Evolutionary conservation across 2,888 invertebrate species (phyloP).

Genomic region (Artemia sinica): DNA sequence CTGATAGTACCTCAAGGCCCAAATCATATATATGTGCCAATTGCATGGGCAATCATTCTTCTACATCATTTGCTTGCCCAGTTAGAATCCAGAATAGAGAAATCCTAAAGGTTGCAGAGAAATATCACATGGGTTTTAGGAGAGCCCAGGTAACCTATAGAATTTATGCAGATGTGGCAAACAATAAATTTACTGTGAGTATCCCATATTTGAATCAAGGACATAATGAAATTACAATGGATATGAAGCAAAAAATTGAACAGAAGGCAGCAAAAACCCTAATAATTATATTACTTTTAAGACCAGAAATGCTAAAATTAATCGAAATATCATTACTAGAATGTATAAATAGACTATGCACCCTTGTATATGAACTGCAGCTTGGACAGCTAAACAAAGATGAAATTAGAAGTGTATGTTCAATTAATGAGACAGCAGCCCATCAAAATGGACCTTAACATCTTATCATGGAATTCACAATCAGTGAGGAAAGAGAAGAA

Average conservation of each 20-base stretch:
- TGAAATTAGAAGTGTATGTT: not conserved
- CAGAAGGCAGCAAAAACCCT: not conserved
- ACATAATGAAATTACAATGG: not conserved
- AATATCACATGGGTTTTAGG: conserved; percentile 8
- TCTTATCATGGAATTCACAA: not conserved
- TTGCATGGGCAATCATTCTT: too few relatives aligned
- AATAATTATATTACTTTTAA: not conserved
- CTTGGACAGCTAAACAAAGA: not conserved
- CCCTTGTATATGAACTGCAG: not conserved
- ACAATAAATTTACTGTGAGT: not conserved
- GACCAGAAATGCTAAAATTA: not conserved
- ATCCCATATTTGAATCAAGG: not conserved
- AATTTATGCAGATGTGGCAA: too few relatives aligned
- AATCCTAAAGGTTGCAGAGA: too few relatives aligned
- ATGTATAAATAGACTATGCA: not conserved
- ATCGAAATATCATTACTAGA: not conserved
- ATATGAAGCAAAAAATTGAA: not conserved
- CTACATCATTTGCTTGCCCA: too few relatives aligned
- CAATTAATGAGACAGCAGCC: not conserved
- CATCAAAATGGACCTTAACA: not conserved
- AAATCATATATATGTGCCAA: too few relatives aligned
- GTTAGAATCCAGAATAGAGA: too few relatives aligned
- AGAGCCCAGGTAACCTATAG: too few relatives aligned
- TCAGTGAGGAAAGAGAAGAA: not conserved
- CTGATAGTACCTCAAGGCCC: too few relatives aligned